Base-by-base conservation (phyloP, 2,888 invertebrate species). In the Callosobruchus maculatus region DNA sequence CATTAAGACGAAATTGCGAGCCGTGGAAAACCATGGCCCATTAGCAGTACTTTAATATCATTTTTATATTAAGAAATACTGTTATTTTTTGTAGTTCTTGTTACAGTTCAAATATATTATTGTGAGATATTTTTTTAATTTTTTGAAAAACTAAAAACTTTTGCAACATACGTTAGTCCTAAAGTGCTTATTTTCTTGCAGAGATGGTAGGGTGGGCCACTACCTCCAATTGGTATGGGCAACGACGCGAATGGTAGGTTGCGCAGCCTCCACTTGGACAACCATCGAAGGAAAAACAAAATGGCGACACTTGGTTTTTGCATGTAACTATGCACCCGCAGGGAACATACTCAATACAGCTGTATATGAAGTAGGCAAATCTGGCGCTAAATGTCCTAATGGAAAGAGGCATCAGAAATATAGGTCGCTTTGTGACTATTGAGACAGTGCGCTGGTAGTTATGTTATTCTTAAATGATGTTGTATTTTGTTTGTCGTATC, bases 221-320 rank as follows among this genome's bases (percentile, higher is more conserved):
- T 87, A 86, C 76, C 86, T 86, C 0, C 86, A 86, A 76, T 80
- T 87, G 80, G 71, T 86, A 4, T 87, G 87, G 87, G 84, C 85
- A 0, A 82, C 85, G n/a, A 84, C 84, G 3, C 77, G 80, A 20
- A 81, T 83, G 70, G 76, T 87, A 49, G 87, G 87, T 22, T 87
- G 87, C 76, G 86, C 84, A 1, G 76, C 82, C 20, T 78, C 82
- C 21, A 83, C 80, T 68, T 87, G 85, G 76, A 83, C 83, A 20
- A 73, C 78, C 21, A 68, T 73, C 20, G 71, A 76, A 20, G 68
- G 75, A 2, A 71, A 73, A 0, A 71, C 69, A 22, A 81, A 75
- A 67, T 86, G 84, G 84, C 80, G 86, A 76, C 81, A 84, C 71
- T 73, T 85, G 4, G 71, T 85, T n/a, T 80, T 86, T 21, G 86